Conservation (phyloP, 2,797 vertebrate genomes). For the Thamnophis elegans region DNA sequence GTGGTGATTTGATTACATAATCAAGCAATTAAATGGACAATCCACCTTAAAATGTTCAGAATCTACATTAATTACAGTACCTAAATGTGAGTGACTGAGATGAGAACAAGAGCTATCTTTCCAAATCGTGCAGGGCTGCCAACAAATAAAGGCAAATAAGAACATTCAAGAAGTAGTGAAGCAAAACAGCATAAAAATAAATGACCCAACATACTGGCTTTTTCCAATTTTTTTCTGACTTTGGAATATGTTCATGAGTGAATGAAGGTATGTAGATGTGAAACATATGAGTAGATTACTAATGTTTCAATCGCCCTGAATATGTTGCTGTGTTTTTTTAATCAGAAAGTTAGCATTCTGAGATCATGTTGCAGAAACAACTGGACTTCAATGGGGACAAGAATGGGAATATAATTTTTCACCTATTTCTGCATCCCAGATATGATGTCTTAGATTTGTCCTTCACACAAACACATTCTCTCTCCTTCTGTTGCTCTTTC, state of each 20-base stretch:
- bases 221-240: not conserved
- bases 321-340: not conserved
- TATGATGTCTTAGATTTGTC: not conserved
- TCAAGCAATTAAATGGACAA: slow-evolving; percentile 39
- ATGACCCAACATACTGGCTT: not conserved
- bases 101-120: slow-evolving; percentile 48
- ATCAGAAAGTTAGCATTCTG: not conserved
- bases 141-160: slow-evolving; percentile 49
- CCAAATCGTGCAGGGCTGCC: slow-evolving; percentile 28
- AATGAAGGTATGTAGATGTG: not conserved
- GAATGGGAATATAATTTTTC: not conserved
- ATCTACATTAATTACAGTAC: slow-evolving; percentile 46
- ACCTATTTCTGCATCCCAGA: not conserved
- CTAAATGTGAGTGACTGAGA: slow-evolving; percentile 47
- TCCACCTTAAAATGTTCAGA: slow-evolving; percentile 53
- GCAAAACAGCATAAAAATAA: slow-evolving; percentile 6
- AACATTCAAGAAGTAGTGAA: slow-evolving; percentile 48
- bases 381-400: not conserved
- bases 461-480: not conserved
- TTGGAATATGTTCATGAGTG: not conserved
- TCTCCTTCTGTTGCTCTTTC: not conserved
- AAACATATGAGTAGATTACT: not conserved
- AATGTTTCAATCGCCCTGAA: not conserved
- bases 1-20: slow-evolving; percentile 35
- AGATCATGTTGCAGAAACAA: not conserved